These are phyloP conservation scores for Pteropus alecto DNA, from an alignment of 2,113 vertebrate species.

Conservation along the genomic window DNA sequence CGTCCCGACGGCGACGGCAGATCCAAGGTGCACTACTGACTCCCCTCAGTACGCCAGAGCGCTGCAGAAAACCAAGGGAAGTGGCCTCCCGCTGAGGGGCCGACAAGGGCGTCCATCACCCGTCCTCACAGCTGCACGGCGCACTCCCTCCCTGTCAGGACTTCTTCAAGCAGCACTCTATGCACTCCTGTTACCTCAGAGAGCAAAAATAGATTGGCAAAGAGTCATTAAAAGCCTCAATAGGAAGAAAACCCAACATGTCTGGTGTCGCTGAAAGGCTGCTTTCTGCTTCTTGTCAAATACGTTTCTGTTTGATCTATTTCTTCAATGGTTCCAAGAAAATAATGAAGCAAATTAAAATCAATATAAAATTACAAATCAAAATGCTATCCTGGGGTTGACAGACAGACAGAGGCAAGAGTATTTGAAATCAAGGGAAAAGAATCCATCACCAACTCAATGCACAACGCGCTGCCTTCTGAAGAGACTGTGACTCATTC, in stretches of 20 bases:
- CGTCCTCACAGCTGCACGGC: neutral
- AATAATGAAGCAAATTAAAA: constrained; percentile 51
- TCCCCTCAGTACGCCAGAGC: fast-evolving
- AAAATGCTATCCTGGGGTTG: constrained; percentile 32
- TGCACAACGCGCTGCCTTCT: neutral
- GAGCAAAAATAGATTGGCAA: neutral
- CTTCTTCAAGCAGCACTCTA: neutral
- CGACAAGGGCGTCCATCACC: neutral
- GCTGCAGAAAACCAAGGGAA: neutral
- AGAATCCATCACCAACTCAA: neutral
- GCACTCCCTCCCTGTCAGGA: neutral
- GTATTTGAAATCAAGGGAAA: constrained; percentile 12
- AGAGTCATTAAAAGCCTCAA: neutral
- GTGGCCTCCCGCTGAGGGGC: neutral
- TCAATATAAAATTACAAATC: constrained; percentile 47
- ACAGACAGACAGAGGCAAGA: constrained; percentile 37
- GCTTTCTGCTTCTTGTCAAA: constrained; percentile 11
- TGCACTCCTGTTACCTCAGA: neutral
- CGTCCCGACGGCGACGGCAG: neutral
- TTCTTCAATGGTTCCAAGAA: constrained; percentile 15
- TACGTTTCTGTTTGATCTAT: neutral
- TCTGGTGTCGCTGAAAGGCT: neutral
- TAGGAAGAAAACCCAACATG: neutral
- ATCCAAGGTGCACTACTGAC: neutral
- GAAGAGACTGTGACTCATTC: neutral